A percentile compares a stretch with the other conserved stretches of the same genome.
Conservation (phyloP, 2,113 vertebrate genomes). For the Excalfactoria chinensis region DNA sequence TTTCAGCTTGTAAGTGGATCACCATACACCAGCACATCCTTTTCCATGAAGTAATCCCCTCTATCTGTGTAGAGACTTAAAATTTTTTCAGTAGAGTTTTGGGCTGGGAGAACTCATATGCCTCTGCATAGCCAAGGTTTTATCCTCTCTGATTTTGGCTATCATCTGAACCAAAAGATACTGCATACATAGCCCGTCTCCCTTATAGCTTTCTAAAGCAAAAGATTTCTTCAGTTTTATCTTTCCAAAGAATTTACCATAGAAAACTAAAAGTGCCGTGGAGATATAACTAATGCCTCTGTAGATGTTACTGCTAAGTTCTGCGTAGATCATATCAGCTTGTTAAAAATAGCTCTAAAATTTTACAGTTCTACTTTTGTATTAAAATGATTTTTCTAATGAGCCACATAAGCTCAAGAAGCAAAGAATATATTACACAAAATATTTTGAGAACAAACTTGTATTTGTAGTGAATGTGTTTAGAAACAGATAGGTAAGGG, state of each 20-base stretch:
- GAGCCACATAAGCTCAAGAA: background rate
- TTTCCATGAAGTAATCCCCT: background rate
- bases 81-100: background rate
- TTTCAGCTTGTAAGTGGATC: background rate
- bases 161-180: background rate
- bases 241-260: background rate
- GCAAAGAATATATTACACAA: background rate
- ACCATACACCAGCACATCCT: background rate
- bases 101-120: background rate
- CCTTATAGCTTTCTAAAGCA: background rate
- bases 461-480: background rate
- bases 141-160: background rate
- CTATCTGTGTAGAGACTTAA: rapidly evolving
- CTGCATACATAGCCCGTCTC: background rate
- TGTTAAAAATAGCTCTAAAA: background rate
- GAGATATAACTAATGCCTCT: background rate
- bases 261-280: background rate
- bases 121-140: background rate
- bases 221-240: background rate
- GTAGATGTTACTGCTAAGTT: background rate
- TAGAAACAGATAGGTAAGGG: background rate
- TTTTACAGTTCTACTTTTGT: background rate
- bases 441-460: background rate
- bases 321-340: background rate
- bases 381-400: background rate